Evolutionary conservation across 2,113 vertebrate species (phyloP).

Genomic region (Lagopus leucura): DNA sequence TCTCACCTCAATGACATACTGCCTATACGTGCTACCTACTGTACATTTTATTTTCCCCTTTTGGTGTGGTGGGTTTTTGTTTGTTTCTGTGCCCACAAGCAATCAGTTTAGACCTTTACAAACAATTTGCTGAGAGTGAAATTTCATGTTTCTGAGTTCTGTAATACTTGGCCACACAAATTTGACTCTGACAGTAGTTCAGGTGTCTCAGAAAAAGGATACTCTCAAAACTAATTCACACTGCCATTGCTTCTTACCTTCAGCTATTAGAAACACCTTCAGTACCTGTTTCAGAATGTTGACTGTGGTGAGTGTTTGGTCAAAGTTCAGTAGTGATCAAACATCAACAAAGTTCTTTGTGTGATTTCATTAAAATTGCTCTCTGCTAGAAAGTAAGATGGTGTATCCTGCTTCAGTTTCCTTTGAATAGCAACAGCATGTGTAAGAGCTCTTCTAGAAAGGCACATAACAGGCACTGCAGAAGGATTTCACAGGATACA

Average conservation of each 20-base stretch:
- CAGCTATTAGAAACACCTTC: background rate
- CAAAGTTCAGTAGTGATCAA: background rate
- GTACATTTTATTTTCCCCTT: background rate
- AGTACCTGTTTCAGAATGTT: background rate
- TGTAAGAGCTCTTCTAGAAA: background rate
- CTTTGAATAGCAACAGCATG: background rate
- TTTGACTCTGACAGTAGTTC: background rate
- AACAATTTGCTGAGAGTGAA: background rate
- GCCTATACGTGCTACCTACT: too few species aligned
- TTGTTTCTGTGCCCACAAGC: background rate
- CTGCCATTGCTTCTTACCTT: background rate
- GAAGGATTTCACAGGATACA: background rate
- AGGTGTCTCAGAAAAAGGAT: background rate
- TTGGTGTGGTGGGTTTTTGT: background rate
- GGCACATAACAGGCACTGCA: background rate
- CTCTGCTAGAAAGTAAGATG: background rate
- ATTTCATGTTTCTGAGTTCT: background rate
- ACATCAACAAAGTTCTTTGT: background rate
- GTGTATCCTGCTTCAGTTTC: background rate
- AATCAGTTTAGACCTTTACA: background rate
- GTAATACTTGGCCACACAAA: background rate
- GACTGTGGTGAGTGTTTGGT: background rate
- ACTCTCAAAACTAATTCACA: background rate
- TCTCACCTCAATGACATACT: background rate
- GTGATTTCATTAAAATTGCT: background rate